Conservation (phyloP, 2,797 vertebrate species). For the Anguilla anguilla region DNA sequence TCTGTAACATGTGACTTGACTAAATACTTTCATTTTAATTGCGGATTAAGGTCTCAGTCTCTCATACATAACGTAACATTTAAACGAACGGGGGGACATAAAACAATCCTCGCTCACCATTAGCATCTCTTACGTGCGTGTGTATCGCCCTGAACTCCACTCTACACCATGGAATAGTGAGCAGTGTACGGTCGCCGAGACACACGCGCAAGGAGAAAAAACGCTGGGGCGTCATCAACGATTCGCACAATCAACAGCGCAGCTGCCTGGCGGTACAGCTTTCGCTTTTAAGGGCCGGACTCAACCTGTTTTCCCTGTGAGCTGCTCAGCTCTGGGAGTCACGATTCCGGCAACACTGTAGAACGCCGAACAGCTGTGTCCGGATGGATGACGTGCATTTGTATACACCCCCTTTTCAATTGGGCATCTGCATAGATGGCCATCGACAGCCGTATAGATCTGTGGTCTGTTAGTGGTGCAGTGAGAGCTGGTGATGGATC, state of each 20-base stretch:
- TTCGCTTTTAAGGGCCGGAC: too few relatives aligned
- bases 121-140: too few relatives aligned
- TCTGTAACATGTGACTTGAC: neutral
- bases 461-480: neutral
- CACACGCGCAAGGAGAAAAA: too few relatives aligned
- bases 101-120: too few relatives aligned
- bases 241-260: too few relatives aligned
- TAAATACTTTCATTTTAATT: neutral
- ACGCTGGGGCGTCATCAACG: too few relatives aligned
- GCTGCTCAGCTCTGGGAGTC: neutral
- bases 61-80: neutral
- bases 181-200: too few relatives aligned
- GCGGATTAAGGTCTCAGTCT: neutral
- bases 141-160: too few relatives aligned
- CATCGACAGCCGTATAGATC: neutral
- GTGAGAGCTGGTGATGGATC: neutral
- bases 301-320: neutral
- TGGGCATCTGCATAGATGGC: neutral
- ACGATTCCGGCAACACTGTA: neutral
- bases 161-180: too few relatives aligned
- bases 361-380: neutral
- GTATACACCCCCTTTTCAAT: neutral
- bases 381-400: neutral
- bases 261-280: too few relatives aligned
- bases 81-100: neutral